Conservation (phyloP, 2,888 invertebrate species). For the Mystacides longicornis region DNA sequence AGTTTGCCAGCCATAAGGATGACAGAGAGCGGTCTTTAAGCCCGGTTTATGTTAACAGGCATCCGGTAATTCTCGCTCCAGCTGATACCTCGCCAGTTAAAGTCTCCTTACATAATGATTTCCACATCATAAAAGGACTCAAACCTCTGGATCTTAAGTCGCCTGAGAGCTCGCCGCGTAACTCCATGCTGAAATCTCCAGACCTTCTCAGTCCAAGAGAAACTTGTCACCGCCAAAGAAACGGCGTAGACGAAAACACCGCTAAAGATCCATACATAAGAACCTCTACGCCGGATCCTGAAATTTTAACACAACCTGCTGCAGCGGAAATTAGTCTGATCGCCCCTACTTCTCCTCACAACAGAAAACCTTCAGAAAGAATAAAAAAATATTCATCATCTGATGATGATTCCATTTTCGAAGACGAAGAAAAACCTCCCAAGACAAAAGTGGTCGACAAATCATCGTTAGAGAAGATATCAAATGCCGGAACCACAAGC, state of each 20-base stretch:
- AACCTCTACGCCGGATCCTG: constrained; percentile 29
- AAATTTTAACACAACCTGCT: constrained; percentile 30
- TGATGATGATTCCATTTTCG: constrained; percentile 23
- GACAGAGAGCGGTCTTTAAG: constrained; percentile 19
- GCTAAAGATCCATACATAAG: constrained; percentile 10
- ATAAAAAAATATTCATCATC: constrained; percentile 26
- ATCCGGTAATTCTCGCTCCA: constrained; percentile 15
- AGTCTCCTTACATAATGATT: constrained; percentile 7
- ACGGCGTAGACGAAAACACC: constrained; percentile 10
- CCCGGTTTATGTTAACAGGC: constrained; percentile 19
- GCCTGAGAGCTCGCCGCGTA: constrained; percentile 28
- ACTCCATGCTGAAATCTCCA: constrained; percentile 13
- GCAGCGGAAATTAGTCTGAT: constrained; percentile 19
- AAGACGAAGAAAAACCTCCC: constrained; percentile 28
- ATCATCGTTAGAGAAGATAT: constrained; percentile 58
- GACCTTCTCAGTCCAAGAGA: constrained; percentile 14
- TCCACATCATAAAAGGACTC: constrained; percentile 7
- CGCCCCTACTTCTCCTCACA: constrained; percentile 11
- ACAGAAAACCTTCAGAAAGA: constrained; percentile 6
- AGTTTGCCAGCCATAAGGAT: constrained; percentile 26
- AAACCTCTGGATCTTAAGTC: constrained; percentile 5
- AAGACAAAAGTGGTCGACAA: constrained; percentile 46
- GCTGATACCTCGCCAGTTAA: constrained; percentile 13
- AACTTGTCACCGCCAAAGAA: constrained; percentile 24
- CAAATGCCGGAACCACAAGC: constrained; percentile 59